Conservation (phyloP, 2,888 invertebrate genomes). For the Phortica okadai region DNA sequence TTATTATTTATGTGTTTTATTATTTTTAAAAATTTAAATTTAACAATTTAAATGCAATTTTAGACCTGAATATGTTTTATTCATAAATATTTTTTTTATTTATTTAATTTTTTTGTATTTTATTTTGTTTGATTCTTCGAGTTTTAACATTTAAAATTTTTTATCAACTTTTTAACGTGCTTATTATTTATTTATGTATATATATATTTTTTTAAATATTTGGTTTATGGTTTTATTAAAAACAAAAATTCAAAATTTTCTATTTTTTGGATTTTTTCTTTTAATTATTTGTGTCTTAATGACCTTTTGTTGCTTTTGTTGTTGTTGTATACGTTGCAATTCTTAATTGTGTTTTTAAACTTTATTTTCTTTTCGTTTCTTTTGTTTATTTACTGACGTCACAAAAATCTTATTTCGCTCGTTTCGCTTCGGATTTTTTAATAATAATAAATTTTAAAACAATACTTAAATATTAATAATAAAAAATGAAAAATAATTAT, state of each 20-base stretch:
- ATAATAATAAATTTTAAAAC: conserved; percentile 60
- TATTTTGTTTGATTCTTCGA: conserved; percentile 23
- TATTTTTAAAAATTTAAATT: conserved; percentile 46
- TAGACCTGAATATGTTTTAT: conserved; percentile 67
- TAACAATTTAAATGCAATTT: conserved; percentile 66
- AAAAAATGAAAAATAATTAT: conserved; percentile 27
- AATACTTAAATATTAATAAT: conserved; percentile 25
- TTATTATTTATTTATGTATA: neutral
- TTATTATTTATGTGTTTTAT: conserved; percentile 27
- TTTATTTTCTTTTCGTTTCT: conserved; percentile 46
- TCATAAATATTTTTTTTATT: conserved; percentile 39
- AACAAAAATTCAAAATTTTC: neutral
- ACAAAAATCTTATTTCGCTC: conserved; percentile 73
- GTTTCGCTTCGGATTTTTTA: conserved; percentile 75
- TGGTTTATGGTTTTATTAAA: conserved; percentile 28
- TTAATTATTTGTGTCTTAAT: conserved; percentile 35
- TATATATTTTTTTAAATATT: neutral
- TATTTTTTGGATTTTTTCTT: conserved; percentile 36
- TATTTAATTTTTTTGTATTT: conserved; percentile 38
- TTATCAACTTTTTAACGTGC: conserved; percentile 36
- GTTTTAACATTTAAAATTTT: conserved; percentile 38
- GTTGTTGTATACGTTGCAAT: conserved; percentile 35
- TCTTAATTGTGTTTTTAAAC: conserved; percentile 24
- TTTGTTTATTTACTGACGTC: conserved; percentile 73
- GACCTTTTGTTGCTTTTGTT: conserved; percentile 29